Percentiles rank a stretch among this genome's conserved stretches.
These are phyloP conservation scores for Epistrophella euchroma DNA, from an alignment of 2,888 invertebrate species.

Conservation along the genomic window DNA sequence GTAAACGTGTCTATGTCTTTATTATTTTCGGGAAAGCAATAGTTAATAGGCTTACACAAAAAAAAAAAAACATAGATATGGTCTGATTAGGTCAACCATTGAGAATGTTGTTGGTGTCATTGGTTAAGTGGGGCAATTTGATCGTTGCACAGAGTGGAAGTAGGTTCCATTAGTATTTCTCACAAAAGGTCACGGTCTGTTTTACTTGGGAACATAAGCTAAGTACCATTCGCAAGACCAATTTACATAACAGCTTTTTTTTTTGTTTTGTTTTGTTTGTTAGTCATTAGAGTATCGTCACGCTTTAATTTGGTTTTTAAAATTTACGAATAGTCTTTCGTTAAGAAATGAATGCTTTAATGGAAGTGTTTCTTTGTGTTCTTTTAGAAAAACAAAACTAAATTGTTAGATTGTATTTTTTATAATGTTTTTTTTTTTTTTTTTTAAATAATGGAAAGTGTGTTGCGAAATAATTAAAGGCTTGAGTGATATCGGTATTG, in stretches of 20 bases:
- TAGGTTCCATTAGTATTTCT: constrained; percentile 33
- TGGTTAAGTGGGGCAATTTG: constrained; percentile 48
- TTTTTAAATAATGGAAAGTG: background rate
- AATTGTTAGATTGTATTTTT: background rate
- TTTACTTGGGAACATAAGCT: constrained; percentile 49
- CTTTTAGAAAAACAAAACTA: background rate
- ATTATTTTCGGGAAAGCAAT: constrained; percentile 38
- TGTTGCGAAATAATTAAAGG: background rate
- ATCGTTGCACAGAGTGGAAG: constrained; percentile 13
- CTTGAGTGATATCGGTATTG: constrained; percentile 5
- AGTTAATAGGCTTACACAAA: constrained; percentile 17
- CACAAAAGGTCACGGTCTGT: constrained; percentile 66
- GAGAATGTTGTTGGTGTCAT: constrained; percentile 45
- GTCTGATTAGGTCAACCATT: constrained; percentile 38
- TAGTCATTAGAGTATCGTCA: constrained; percentile 37
- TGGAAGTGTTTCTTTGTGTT: background rate
- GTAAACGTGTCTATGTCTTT: constrained; percentile 38
- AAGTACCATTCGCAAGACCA: constrained; percentile 30
- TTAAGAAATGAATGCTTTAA: constrained; percentile 11
- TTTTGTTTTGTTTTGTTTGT: constrained; percentile 1
- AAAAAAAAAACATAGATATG: constrained; percentile 12
- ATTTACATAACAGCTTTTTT: constrained; percentile 43
- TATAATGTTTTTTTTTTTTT: background rate
- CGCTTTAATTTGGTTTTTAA: constrained; percentile 34
- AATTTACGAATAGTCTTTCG: background rate